Conservation (phyloP, 1,140 invertebrate species). For the Pseudomyrmex pallidus region DNA sequence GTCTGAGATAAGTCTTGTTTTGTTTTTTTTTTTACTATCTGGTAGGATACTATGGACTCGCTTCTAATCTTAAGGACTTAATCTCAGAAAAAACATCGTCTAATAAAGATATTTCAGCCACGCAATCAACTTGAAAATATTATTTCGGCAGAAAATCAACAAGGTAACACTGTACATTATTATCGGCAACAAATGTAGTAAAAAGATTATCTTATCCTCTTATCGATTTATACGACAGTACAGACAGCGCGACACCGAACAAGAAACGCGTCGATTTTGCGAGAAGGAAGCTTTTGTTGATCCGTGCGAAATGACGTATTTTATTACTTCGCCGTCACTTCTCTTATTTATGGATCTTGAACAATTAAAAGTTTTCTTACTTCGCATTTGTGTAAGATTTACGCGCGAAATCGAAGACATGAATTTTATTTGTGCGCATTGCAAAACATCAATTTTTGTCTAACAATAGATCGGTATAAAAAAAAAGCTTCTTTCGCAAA, state of each 20-base stretch:
- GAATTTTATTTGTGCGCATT: background rate
- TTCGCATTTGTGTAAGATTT: background rate
- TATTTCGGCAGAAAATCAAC: constrained; percentile 21
- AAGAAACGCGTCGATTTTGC: constrained; percentile 59
- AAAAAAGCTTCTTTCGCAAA: background rate
- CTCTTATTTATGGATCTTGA: background rate
- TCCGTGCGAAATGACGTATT: constrained; percentile 16
- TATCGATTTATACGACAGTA: constrained; percentile 76
- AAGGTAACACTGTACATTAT: constrained; percentile 19
- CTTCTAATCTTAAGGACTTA: background rate
- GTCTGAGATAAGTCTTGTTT: constrained; percentile 9
- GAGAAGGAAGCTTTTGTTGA: constrained; percentile 61
- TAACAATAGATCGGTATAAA: background rate
- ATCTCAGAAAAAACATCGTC: constrained; percentile 6
- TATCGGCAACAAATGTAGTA: constrained; percentile 70
- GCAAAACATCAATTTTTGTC: background rate
- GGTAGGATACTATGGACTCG: too few species aligned
- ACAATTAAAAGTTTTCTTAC: background rate
- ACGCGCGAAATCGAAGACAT: background rate
- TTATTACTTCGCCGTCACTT: background rate
- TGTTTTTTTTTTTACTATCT: too few species aligned
- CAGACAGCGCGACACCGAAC: constrained; percentile 77
- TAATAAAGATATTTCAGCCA: background rate
- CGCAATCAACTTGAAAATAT: background rate
- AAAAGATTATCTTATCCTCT: constrained; percentile 63